Evolutionary conservation across 2,797 vertebrate genomes (phyloP), one percentile per base, ranked within the genome.

Genomic region (Schizopygopsis pylzovi): DNA sequence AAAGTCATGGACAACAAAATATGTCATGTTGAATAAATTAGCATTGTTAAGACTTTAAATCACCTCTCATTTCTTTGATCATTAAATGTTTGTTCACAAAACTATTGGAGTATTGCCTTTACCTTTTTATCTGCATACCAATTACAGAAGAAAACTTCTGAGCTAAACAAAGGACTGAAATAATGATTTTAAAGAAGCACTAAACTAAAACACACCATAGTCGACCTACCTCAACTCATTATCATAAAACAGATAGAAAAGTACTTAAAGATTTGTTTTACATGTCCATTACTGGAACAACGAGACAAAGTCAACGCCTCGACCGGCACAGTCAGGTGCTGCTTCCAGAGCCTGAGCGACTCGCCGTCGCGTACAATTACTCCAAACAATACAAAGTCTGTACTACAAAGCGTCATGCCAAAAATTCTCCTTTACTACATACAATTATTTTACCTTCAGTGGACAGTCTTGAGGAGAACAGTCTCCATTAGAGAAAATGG

Each of bases 371-470:
- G 1, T 39, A 67, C 56, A 73, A 83, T 59, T 49, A 70, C 18
- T 6, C 76, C 43, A 63, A 84, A 83, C 54, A 54, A 81, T 75
- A 85, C 37, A 63, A n/a, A 80, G 65, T 15, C 18, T 22, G 45
- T 70, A 72, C 16, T 18, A 45, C 90, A 75, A 91, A 81, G 65
- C 79, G 88, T 86, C 84, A 88, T 75, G 85, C 71, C 88, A 90
- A 89, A 92, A 76, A 87, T 75, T 83, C 54, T 83, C 61, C 73
- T 83, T 89, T 82, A 86, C 65, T 73, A 88, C 52, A 90, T 87
- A 90, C 85, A 87, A 92, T 83, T 73, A 87, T 90, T 91, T 95
- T 96, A 96, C 96, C 95, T 97, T 97, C 95, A 97, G 90, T 88
- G 89, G 89, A 89, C 90, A 78, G 77, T 87, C 88, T 88, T 88